Base-by-base conservation (phyloP, 1,140 invertebrate genomes). In the Mycetomoellerius zeteki region DNA sequence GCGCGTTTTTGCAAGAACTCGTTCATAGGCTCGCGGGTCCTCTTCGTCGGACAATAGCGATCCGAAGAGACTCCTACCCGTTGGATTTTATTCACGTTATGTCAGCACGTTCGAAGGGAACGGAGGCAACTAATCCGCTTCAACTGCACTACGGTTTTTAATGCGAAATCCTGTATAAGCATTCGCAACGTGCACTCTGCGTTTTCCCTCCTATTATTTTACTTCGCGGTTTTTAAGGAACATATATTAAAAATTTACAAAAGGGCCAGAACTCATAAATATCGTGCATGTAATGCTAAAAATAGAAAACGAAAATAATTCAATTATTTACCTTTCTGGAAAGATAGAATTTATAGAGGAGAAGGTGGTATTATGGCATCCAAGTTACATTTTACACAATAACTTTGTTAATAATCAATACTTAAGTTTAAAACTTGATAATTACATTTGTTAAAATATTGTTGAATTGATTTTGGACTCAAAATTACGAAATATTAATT, bases 51-150 rank as follows among this genome's bases (percentile, higher is more conserved):
- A 81, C 77, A 81, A 69, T 81, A 56, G 64, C 65, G 64, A 81
- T 71, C 64, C 77, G 16, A 56, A 37, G 77, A 69, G 64, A 71
- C 77, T 52, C 14, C 43, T 81, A 43, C 19, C 12, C 37, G 24
- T 21, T 50, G 64, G 47, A 81, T 81, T 81, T 81, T 71, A 81
- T 54, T 52, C 77, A n/a, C 47, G 47, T 81, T 37, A 81, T 24
- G 64, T 81, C 77, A 81, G 77, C 77, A 71, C 33, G 24, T 80
- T 54, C 50, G 47, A 81, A 27, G 16, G 16, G 47, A 30, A 37
- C 30, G 21, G 27, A 37, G 16, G 16, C 56, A 47, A 62, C 47
- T 30, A 24, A 52, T 52, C n/a, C 30, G 47, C 21, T n/a, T 14
- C 16, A 37, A 37, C 27, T 50, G 65, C 64, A 24, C 4, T 33